phyloP scores from a whole-genome alignment of 2,113 vertebrate genomes.

The Aythya baeri region DNA sequence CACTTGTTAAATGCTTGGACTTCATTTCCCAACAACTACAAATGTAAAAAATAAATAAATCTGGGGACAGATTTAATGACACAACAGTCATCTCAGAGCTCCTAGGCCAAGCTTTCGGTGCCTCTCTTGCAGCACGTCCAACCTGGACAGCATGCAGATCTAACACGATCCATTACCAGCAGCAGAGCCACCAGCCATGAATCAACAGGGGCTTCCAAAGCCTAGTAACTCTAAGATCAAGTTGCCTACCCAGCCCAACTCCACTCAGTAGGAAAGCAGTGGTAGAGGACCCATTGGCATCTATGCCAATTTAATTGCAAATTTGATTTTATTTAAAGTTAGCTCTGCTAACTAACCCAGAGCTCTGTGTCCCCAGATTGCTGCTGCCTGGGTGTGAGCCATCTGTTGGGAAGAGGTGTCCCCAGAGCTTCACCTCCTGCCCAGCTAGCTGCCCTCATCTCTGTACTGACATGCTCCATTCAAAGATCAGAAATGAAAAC shows the following conservation, averaged over 20 bases:
- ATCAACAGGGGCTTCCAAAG: background rate
- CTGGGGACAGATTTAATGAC: background rate
- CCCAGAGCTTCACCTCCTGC: background rate
- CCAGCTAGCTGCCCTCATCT: background rate
- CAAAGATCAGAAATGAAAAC: background rate
- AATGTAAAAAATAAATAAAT: background rate
- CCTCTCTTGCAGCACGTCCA: background rate
- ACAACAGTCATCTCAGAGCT: background rate
- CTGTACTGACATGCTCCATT: background rate
- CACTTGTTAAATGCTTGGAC: background rate
- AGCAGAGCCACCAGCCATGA: background rate
- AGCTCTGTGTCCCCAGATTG: background rate
- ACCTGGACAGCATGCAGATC: background rate
- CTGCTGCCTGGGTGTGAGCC: background rate
- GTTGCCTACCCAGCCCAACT: background rate
- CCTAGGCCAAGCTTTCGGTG: background rate
- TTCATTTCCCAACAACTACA: background rate
- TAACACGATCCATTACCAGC: background rate
- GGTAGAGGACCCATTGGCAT: background rate
- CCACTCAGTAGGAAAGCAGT: fast-evolving
- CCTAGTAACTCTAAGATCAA: background rate
- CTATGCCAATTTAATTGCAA: background rate
- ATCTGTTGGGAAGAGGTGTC: background rate
- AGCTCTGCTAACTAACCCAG: background rate
- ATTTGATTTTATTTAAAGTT: too few relatives aligned